phyloP scores from a whole-genome alignment of 2,888 invertebrate species.

The Thymelicus acteon region DNA sequence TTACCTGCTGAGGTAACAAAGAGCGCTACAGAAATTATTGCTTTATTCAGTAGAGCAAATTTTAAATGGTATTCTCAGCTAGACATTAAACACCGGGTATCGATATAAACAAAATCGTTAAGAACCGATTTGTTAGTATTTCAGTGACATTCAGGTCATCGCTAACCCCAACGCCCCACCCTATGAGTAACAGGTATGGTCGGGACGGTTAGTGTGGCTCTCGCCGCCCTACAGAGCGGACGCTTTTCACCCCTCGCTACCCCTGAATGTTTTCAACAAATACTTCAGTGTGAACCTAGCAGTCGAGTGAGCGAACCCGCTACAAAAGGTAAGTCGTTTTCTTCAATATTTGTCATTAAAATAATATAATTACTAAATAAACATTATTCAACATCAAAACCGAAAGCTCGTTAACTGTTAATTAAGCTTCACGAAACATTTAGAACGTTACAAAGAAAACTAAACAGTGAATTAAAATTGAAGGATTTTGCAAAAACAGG shows the following conservation, averaged over 20 bases:
- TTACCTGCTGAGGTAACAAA: too few species aligned
- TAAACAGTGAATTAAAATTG: too few species aligned
- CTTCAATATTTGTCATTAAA: too few species aligned
- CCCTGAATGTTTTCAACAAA: conserved; percentile 13
- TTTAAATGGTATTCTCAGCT: too few species aligned
- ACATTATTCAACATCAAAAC: too few species aligned
- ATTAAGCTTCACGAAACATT: background rate
- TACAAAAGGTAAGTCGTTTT: conserved; percentile 23
- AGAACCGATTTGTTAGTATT: conserved; percentile 12
- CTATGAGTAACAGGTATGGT: conserved; percentile 73
- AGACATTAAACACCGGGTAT: too few species aligned
- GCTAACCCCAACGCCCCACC: conserved; percentile 44
- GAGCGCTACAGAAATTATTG: too few species aligned
- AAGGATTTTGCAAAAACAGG: background rate
- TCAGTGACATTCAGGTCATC: conserved; percentile 38
- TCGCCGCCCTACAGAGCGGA: conserved; percentile 40
- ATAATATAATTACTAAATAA: too few species aligned
- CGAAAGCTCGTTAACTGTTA: background rate
- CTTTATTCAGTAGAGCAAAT: too few species aligned
- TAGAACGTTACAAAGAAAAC: too few species aligned
- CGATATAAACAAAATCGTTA: background rate
- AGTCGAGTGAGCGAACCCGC: conserved; percentile 16
- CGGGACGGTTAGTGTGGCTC: conserved; percentile 42
- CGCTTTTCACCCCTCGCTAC: conserved; percentile 25
- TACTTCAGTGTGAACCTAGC: conserved; percentile 14